A percentile compares a stretch with the other conserved stretches of the same genome.
These are phyloP conservation scores for Artemia franciscana DNA, from an alignment of 1,140 invertebrate species.

Conservation along the genomic window DNA sequence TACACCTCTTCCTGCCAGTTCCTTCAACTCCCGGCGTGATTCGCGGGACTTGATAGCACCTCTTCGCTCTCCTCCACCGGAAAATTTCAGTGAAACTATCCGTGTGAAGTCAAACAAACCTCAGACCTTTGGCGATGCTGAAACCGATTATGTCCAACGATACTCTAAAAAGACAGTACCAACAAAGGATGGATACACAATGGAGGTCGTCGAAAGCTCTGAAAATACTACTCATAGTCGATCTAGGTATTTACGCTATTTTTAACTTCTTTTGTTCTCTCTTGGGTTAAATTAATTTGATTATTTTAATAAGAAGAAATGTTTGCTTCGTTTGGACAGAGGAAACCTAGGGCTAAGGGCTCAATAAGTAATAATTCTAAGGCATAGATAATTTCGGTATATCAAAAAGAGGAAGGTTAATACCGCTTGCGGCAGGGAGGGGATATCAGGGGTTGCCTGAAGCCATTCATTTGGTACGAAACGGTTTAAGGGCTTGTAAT, in stretches of 20 bases:
- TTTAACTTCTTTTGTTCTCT: too few relatives aligned
- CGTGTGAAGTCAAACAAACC: conserved; percentile 36
- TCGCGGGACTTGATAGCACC: conserved; percentile 4
- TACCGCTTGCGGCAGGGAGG: too few relatives aligned
- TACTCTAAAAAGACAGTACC: conserved; percentile 37
- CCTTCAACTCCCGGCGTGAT: neutral
- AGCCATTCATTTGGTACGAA: too few relatives aligned
- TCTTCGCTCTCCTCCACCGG: conserved; percentile 27
- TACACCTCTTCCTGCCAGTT: neutral
- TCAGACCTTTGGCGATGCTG: conserved; percentile 29
- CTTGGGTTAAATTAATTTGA: too few relatives aligned
- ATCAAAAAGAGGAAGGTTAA: too few relatives aligned
- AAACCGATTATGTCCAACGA: conserved; percentile 34
- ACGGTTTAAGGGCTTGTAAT: too few relatives aligned
- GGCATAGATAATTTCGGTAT: too few relatives aligned
- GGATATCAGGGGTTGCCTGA: too few relatives aligned
- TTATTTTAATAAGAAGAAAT: too few relatives aligned
- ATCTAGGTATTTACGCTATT: conserved; percentile 6
- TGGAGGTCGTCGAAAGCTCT: conserved; percentile 37
- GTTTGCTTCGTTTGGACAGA: too few relatives aligned
- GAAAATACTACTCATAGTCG: conserved; percentile 36
- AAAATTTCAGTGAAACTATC: conserved; percentile 41
- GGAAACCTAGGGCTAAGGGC: too few relatives aligned
- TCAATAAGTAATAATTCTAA: too few relatives aligned
- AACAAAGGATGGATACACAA: conserved; percentile 28